A percentile compares a stretch with the other conserved stretches of the same genome.
phyloP scores from a whole-genome alignment of 2,888 invertebrate genomes.

The Strigamia maritima region DNA sequence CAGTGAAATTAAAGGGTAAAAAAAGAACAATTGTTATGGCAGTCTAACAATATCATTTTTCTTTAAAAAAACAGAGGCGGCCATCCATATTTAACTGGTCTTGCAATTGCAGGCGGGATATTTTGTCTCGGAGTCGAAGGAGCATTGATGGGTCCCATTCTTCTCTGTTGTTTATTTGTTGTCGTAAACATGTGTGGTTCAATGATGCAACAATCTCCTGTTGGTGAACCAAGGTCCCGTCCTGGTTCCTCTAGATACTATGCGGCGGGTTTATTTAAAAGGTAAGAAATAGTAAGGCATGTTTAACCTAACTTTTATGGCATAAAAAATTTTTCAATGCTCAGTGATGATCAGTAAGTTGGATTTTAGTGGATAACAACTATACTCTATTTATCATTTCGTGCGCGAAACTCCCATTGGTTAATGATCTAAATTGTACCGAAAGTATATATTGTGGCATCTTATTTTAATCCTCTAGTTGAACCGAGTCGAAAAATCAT shows the following conservation, averaged over 20 bases:
- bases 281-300: not conserved
- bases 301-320: not conserved
- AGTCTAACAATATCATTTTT: too few species aligned
- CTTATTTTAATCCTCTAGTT: too few species aligned
- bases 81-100: conserved; percentile 93
- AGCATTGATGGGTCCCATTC: conserved; percentile 91
- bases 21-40: too few species aligned
- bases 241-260: not conserved
- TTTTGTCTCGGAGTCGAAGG: conserved; percentile 96
- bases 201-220: conserved; percentile 44
- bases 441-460: too few species aligned
- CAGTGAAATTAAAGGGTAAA: conserved; percentile 91
- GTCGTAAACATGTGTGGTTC: conserved; percentile 69
- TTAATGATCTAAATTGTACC: too few species aligned
- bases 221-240: conserved; percentile 39
- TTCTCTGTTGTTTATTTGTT: conserved; percentile 91
- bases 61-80: conserved; percentile 70
- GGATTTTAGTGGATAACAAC: too few species aligned
- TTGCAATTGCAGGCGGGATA: conserved; percentile 96
- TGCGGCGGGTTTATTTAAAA: too few species aligned
- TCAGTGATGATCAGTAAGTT: too few species aligned
- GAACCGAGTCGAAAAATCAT: too few species aligned
- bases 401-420: too few species aligned
- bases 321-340: too few species aligned
- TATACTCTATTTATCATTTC: too few species aligned